These are phyloP conservation scores for Gymnarchus niloticus DNA, from an alignment of 2,113 vertebrate species.

Conservation along the genomic window DNA sequence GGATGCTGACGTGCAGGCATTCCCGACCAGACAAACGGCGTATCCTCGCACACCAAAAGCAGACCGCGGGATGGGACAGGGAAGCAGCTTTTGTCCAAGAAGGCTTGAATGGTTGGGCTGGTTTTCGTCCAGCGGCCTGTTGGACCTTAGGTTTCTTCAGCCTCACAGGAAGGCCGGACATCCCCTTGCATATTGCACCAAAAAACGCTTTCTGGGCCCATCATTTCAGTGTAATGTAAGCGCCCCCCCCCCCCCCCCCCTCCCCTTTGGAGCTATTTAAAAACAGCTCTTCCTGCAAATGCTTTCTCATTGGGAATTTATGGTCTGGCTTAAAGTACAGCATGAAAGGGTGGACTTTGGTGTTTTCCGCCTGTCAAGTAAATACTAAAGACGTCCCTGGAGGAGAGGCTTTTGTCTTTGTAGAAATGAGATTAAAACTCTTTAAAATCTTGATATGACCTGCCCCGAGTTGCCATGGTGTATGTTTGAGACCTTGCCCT, in stretches of 20 bases:
- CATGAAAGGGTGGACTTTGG: slow-evolving; percentile 20
- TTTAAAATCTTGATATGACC: slow-evolving; percentile 11
- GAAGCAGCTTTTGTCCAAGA: not conserved
- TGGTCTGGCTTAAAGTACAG: slow-evolving; percentile 45
- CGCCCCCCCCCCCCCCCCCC: not conserved
- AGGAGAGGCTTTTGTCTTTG: slow-evolving; percentile 1
- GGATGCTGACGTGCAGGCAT: not conserved
- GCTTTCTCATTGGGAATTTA: slow-evolving; percentile 38
- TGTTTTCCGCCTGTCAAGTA: slow-evolving; percentile 29
- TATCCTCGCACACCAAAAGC: not conserved
- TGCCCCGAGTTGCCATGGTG: not conserved
- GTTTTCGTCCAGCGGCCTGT: not conserved
- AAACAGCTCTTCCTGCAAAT: slow-evolving; percentile 30
- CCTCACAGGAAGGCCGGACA: not conserved
- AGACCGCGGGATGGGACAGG: too few species aligned
- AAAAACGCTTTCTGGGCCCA: not conserved
- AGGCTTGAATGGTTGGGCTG: not conserved
- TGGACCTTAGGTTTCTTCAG: not conserved
- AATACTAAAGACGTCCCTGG: slow-evolving; percentile 40
- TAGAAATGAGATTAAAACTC: not conserved
- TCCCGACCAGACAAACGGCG: not conserved
- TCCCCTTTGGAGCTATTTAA: not conserved
- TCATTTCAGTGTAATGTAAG: not conserved
- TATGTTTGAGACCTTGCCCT: not conserved
- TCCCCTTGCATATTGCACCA: not conserved